Base-by-base conservation (phyloP, 2,797 vertebrate genomes). In the Miopithecus talapoin region DNA sequence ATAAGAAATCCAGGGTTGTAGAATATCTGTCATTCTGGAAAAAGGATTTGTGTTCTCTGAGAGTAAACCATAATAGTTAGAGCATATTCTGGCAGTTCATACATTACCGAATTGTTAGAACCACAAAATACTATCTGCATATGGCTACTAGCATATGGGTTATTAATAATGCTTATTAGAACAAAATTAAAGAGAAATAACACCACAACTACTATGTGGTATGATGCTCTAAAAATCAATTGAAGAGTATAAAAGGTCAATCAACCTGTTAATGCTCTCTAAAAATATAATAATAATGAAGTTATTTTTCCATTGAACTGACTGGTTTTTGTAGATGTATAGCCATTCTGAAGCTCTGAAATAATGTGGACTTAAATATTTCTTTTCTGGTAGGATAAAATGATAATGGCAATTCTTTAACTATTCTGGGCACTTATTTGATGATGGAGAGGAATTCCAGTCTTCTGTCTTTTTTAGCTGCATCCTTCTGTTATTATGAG, bases 1-100 rank as follows among this genome's bases (percentile, higher is more conserved):
- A 97, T 57, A 90, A 43, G 72, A 97, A 97, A 97, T 13, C 8
- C 0, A 48, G 78, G 50, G 57, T 96, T 97, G 81, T 92, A 72
- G 88, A 97, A 85, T 95, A 95, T 46, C 16, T 98, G 78, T 91
- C 46, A 85, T 85, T 97, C 91, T 96, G 48, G 21, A 97, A 70
- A 94, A 98, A 98, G 79, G 91, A 92, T 86, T 14, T 24, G 13
- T 89, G 26, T 36, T 64, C 19, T 95, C 57, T 80, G n/a, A 94
- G 53, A 94, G 39, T 87, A 43, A 43, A 17, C 3, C n/a, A 50
- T 81, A 87, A 95, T 96, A 95, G 81, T 76, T 85, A 74, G 4
- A 41, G 39, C 33, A 70, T 30, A 78, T 70, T 90, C 85, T 97
- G 76, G 33, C 72, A 55, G 33, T 14, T 33, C 94, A 93, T 96